These are phyloP conservation scores for Camelus bactrianus DNA, from an alignment of 2,113 vertebrate species.

Conservation along the genomic window DNA sequence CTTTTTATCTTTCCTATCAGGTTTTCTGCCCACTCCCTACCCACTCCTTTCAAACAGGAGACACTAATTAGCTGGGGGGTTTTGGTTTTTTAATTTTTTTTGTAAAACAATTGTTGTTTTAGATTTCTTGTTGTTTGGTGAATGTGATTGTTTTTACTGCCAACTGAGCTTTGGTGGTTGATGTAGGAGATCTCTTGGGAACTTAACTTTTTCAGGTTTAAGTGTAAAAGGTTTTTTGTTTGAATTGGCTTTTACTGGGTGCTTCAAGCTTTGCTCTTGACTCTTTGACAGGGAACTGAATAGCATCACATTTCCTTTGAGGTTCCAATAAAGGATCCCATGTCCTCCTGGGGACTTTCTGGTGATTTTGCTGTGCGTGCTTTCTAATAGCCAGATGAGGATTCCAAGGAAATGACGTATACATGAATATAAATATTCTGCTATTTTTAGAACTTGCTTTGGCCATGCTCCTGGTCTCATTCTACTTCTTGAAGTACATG, in stretches of 20 bases:
- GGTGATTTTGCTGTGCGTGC: background rate
- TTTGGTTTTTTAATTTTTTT: background rate
- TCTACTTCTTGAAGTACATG: background rate
- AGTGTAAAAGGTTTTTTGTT: background rate
- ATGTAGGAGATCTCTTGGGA: background rate
- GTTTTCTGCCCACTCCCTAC: no score
- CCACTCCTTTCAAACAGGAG: background rate
- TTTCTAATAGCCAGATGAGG: background rate
- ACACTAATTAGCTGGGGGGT: background rate
- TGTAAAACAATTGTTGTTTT: background rate
- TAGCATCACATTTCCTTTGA: background rate
- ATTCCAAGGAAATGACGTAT: background rate
- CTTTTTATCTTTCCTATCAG: background rate
- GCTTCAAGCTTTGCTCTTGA: constrained; percentile 18
- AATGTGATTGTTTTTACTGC: background rate
- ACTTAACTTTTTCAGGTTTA: background rate
- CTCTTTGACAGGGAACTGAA: background rate
- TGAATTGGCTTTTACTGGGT: constrained; percentile 41
- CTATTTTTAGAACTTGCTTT: constrained; percentile 37
- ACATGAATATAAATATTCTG: background rate
- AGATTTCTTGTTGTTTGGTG: background rate
- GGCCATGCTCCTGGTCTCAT: background rate
- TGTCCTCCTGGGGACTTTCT: background rate
- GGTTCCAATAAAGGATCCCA: background rate
- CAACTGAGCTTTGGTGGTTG: background rate